phyloP scores from a whole-genome alignment of 1,140 invertebrate species.

The Branchinecta lynchi region DNA sequence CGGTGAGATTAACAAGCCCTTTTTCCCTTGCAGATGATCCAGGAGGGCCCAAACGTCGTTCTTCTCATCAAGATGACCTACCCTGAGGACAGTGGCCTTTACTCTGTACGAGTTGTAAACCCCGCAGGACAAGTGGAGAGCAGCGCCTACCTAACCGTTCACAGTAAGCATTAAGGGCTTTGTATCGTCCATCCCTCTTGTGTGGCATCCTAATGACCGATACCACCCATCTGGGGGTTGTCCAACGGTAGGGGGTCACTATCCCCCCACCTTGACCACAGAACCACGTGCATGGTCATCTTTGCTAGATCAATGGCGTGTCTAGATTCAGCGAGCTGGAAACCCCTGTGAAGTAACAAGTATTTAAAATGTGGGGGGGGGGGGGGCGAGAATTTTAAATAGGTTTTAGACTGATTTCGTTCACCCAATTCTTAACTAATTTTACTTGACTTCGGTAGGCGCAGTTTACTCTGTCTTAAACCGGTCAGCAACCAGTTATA shows the following conservation, averaged over 20 bases:
- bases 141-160: slow-evolving; percentile 80
- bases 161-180: slow-evolving; percentile 77
- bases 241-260: no score
- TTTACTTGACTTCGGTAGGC: slow-evolving; percentile 1
- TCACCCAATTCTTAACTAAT: slow-evolving; percentile 9
- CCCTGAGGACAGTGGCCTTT: slow-evolving; percentile 81
- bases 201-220: slow-evolving; percentile 5
- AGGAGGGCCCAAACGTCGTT: slow-evolving; percentile 73
- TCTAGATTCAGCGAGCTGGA: no score
- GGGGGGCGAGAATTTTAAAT: no score
- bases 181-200: slow-evolving; percentile 10
- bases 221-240: slow-evolving; percentile 3
- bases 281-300: no score
- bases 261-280: no score
- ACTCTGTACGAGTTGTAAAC: slow-evolving; percentile 78
- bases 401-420: no score
- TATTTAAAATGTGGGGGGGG: no score
- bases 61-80: slow-evolving; percentile 78
- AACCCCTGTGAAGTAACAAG: no score
- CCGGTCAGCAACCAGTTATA: not conserved
- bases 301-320: no score
- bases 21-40: slow-evolving; percentile 54
- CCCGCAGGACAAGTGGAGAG: slow-evolving; percentile 78
- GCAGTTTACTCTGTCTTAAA: slow-evolving; percentile 12
- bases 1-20: no score